Conservation (phyloP, 2,888 invertebrate species). For the Coenonympha arcania region DNA sequence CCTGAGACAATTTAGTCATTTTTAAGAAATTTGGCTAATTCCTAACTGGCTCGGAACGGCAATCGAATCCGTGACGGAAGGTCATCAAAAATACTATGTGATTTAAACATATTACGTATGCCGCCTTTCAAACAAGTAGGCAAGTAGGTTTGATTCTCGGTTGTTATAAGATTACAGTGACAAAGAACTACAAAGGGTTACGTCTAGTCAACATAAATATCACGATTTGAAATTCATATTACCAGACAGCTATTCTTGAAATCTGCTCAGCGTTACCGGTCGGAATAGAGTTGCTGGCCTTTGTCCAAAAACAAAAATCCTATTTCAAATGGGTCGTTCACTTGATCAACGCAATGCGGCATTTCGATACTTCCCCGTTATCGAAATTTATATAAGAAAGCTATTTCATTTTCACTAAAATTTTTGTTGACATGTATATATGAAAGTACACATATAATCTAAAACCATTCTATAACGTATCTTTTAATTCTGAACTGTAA, state of each 20-base stretch:
- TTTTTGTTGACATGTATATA: too few species aligned
- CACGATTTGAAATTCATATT: background rate
- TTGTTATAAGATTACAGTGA: background rate
- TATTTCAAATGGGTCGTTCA: conserved; percentile 19
- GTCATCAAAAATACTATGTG: too few species aligned
- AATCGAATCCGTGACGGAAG: too few species aligned
- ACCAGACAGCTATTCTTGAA: conserved; percentile 9
- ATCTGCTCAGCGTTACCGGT: background rate
- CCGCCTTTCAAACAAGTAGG: background rate
- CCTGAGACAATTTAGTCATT: too few species aligned
- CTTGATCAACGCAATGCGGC: conserved; percentile 1
- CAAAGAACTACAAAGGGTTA: background rate
- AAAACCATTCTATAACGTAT: too few species aligned
- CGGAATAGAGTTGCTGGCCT: conserved; percentile 14
- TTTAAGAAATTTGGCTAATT: too few species aligned
- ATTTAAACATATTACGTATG: too few species aligned
- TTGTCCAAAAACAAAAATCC: conserved; percentile 16
- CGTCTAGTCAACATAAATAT: background rate
- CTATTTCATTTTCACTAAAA: too few species aligned
- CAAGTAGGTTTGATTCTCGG: background rate
- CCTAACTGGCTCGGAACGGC: too few species aligned
- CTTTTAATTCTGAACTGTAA: too few species aligned
- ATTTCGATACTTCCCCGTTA: background rate
- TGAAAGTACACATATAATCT: too few species aligned
- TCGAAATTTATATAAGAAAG: too few species aligned